These are phyloP conservation scores for Cephus runcator DNA, from an alignment of 2,888 invertebrate species.

Conservation along the genomic window DNA sequence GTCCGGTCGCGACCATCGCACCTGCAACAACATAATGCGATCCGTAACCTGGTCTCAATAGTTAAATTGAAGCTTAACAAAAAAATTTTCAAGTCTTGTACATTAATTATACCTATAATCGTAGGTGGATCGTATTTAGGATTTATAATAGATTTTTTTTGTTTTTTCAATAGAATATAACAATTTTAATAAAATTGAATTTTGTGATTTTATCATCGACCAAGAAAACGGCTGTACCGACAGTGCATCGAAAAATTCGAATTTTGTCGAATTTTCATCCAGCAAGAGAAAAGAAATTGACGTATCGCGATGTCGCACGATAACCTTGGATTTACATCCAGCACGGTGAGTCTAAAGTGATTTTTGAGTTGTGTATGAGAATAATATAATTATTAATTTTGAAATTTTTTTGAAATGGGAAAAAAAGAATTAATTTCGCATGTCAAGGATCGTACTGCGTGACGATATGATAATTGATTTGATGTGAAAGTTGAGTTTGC, in stretches of 20 bases:
- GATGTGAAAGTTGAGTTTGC: too few species aligned
- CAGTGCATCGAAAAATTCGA: neutral
- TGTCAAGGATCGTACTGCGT: neutral
- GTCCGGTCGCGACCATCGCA: constrained; percentile 59
- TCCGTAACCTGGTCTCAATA: constrained; percentile 1
- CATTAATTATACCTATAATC: neutral
- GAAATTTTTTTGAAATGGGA: neutral
- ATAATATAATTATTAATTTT: neutral
- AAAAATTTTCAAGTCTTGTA: neutral
- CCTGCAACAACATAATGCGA: constrained; percentile 48
- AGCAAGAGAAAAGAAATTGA: neutral
- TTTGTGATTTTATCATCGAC: neutral
- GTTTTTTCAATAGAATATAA: too few species aligned
- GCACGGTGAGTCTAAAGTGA: constrained; percentile 49
- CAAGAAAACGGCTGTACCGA: neutral
- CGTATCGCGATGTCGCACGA: constrained; percentile 51
- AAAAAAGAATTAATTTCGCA: neutral
- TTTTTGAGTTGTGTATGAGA: neutral
- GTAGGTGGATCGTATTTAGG: neutral
- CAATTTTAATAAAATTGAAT: neutral
- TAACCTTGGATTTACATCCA: constrained; percentile 59
- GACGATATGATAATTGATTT: too few species aligned
- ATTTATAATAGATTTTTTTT: neutral
- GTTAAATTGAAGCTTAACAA: neutral
- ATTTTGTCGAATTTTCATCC: neutral